These are phyloP conservation scores for Eilema depressum DNA, from an alignment of 2,888 invertebrate genomes.

Conservation along the genomic window DNA sequence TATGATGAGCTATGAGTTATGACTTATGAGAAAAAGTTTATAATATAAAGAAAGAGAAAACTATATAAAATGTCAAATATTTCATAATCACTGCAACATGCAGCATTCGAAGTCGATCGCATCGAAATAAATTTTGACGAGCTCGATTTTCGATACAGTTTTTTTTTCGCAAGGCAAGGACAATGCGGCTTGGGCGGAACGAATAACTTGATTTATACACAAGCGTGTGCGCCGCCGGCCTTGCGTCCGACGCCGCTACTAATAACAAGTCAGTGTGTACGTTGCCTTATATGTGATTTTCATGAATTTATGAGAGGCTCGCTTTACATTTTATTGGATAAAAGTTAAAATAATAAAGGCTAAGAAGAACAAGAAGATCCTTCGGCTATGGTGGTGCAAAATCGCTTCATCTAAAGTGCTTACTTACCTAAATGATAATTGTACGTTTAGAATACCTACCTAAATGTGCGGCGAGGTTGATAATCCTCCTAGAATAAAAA, in stretches of 20 bases:
- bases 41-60: constrained; percentile 19
- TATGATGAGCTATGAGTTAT: too few species aligned
- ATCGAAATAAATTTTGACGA: constrained; percentile 78
- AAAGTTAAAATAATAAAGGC: constrained; percentile 5
- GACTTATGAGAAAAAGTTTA: too few species aligned
- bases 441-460: too few species aligned
- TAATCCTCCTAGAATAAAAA: too few species aligned
- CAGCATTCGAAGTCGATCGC: constrained; percentile 64
- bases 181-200: constrained; percentile 80
- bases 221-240: constrained; percentile 68
- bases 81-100: constrained; percentile 45
- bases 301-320: constrained; percentile 34
- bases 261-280: constrained; percentile 48
- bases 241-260: constrained; percentile 54
- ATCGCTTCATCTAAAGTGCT: too few species aligned
- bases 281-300: constrained; percentile 42
- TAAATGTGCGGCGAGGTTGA: too few species aligned
- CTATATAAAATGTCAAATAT: constrained; percentile 44
- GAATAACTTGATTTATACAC: constrained; percentile 83
- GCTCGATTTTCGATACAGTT: constrained; percentile 69
- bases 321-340: constrained; percentile 5
- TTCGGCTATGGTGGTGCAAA: too few species aligned
- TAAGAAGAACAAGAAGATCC: too few species aligned
- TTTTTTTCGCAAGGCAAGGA: constrained; percentile 72
- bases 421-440: too few species aligned